Conservation (phyloP, 2,797 vertebrate genomes). For the Xerus rutilus region DNA sequence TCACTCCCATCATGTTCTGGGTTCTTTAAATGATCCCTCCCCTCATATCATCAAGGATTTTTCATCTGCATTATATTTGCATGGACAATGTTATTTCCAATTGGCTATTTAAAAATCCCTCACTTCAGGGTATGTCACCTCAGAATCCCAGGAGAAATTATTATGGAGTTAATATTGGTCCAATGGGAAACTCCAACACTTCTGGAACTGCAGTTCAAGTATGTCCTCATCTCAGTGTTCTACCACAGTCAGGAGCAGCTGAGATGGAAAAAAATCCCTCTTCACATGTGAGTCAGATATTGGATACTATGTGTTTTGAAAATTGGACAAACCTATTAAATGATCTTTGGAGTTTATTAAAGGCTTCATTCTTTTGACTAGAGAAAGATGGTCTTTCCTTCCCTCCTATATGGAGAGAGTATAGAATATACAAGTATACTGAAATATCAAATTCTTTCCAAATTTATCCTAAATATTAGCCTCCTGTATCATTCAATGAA, state of each 20-base stretch:
- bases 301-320: no score
- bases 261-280: background rate
- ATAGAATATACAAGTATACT: no score
- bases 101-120: background rate
- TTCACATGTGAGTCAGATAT: background rate
- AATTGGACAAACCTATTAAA: no score
- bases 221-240: background rate
- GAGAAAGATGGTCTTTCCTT: no score
- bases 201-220: background rate
- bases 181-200: background rate
- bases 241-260: background rate
- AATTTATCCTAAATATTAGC: no score
- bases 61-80: background rate
- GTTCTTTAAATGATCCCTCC: background rate
- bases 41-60: background rate
- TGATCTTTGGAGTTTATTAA: no score
- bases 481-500: no score
- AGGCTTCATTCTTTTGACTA: no score
- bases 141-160: background rate
- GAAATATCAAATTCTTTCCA: no score
- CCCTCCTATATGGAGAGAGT: no score
- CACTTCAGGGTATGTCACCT: background rate
- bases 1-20: background rate
- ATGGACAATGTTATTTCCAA: background rate
- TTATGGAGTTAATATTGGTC: background rate